Base-by-base conservation (phyloP, 1,140 invertebrate species). In the Mercenaria mercenaria region DNA sequence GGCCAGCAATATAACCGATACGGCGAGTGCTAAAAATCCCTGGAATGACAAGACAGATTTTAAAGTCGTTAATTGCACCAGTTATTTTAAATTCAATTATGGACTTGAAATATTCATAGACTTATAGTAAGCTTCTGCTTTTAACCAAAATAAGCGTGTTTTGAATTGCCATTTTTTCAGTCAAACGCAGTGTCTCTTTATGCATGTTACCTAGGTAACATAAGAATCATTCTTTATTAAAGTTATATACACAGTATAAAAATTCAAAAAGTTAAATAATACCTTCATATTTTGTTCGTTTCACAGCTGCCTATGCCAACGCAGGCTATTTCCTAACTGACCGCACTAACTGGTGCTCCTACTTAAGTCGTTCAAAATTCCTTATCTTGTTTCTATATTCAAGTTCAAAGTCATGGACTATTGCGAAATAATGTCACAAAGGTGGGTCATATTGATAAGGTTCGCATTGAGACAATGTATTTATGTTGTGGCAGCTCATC, bases 1-100 rank as follows among this genome's bases (percentile, higher is more conserved):
- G 6, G 61, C 86, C 61, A 88, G 20, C 61, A 88, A 56, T 34
- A 88, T 34, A 1, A 50, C 76, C 20, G 52, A 88, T 2, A 81
- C 77, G 32, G 76, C 26, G 13, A 88, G 15, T 26, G 37, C 43
- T 23, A 69, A 23, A 13, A 37, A 1, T 32, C 56, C 86, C 86
- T 88, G 77, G 26, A 52, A 50, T 41, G n/a, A n/a, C n/a, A n/a
- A 47, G 43, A 18, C 43, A 47, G 43, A 47, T 47, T 47, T 47
- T n/a, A n/a, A n/a, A n/a, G n/a, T n/a, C n/a, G n/a, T n/a, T n/a
- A n/a, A n/a, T n/a, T n/a, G n/a, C n/a, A n/a, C n/a, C n/a, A n/a
- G n/a, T n/a, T n/a, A n/a, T n/a, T n/a, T n/a, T n/a, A n/a, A n/a
- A n/a, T n/a, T n/a, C n/a, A n/a, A n/a, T n/a, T n/a, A n/a, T n/a